Evolutionary conservation across 2,888 invertebrate genomes (phyloP).

Genomic region (Ceramica pisi): DNA sequence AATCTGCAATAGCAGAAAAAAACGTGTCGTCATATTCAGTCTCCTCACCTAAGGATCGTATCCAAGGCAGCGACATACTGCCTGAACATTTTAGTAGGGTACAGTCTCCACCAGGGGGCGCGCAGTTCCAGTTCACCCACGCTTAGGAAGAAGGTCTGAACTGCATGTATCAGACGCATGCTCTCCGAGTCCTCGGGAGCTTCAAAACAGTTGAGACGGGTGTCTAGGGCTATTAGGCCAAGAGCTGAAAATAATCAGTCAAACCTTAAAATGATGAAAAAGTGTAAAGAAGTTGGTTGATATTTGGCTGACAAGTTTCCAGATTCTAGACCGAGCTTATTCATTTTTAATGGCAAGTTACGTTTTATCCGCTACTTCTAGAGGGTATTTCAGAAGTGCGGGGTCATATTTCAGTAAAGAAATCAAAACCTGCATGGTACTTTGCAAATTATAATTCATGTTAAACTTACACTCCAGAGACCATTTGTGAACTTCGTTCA

Average conservation of each 20-base stretch:
- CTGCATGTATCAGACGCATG: slow-evolving; percentile 92
- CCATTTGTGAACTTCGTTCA: slow-evolving; percentile 95
- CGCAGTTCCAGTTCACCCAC: slow-evolving; percentile 92
- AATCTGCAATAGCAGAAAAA: too few species aligned
- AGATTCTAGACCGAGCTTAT: too few species aligned
- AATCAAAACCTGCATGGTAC: too few species aligned
- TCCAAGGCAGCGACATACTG: slow-evolving; percentile 92
- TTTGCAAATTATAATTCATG: neutral
- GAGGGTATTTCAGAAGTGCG: too few species aligned
- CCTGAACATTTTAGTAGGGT: slow-evolving; percentile 92
- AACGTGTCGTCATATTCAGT: neutral
- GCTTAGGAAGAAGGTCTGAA: slow-evolving; percentile 92
- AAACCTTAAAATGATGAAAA: neutral
- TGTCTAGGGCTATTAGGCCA: slow-evolving; percentile 92
- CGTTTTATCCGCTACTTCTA: too few species aligned
- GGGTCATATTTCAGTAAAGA: too few species aligned
- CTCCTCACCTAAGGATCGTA: slow-evolving; percentile 91
- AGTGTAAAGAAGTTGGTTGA: neutral
- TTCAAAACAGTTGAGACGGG: slow-evolving; percentile 92
- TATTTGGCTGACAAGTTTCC: too few species aligned
- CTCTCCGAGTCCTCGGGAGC: slow-evolving; percentile 90
- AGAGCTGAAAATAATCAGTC: slow-evolving; percentile 86
- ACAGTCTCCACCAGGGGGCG: slow-evolving; percentile 93
- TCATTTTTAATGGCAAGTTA: too few species aligned
- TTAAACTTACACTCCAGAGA: slow-evolving; percentile 93